Base-by-base conservation (phyloP, 1,140 invertebrate species). In the Tribolium castaneum region DNA sequence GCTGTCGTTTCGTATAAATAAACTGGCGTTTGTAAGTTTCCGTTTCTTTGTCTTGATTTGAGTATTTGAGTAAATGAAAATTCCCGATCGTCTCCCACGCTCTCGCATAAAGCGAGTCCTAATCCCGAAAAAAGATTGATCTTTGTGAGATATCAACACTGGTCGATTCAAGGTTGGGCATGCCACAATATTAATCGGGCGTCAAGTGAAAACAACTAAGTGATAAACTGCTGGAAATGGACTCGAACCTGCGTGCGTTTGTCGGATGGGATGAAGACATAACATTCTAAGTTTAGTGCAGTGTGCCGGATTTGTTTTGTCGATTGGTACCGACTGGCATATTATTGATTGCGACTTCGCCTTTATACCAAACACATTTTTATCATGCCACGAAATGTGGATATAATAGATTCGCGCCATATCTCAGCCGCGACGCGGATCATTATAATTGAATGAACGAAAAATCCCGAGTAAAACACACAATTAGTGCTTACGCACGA, bases 131-230 rank as follows among this genome's bases (percentile, higher is more conserved):
- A 34, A 75, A 75, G 72, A 75, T 75, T 52, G 72, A 75, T 75
- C 72, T 56, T 75, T 39, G 10, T 22, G 13, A 56, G 72, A 75
- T 75, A 75, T 75, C 76, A 73, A 74, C 74, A 77, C 62, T 81
- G 80, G 80, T 80, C 81, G 82, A 83, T 83, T 80, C 80, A 80
- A 82, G 82, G 81, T 77, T 82, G 80, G 79, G 81, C 84, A 86
- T 85, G 84, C 84, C 82, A 84, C 81, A 85, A 85, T 85, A 86
- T 86, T 85, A 86, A 86, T 86, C 82, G 84, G 80, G 80, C 83
- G 84, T 86, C 85, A 86, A 82, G 80, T 82, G 83, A 79, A 84
- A 86, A 86, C 85, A 86, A 84, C 84, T 83, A 84, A 84, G 84
- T 84, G 84, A 86, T 86, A 85, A 85, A 86, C 82, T 85, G 84